Evolutionary conservation across 2,797 vertebrate species (phyloP).

Genomic region (Arctocebus calabarensis): DNA sequence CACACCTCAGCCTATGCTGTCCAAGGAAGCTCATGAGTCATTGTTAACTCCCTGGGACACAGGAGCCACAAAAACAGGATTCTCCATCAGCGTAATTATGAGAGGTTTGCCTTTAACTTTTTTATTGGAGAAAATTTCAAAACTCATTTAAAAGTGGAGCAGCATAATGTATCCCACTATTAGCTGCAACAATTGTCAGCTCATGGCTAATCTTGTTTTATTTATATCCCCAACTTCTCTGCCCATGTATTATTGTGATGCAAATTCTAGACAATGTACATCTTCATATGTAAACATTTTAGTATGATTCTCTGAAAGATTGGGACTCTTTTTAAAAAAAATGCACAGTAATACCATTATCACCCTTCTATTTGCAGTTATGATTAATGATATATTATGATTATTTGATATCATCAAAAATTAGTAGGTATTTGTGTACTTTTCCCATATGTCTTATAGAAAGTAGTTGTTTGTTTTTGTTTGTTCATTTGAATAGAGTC

Average conservation of each 20-base stretch:
- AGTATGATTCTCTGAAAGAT: not conserved
- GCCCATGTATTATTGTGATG: not conserved
- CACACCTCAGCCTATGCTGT: not conserved
- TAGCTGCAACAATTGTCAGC: not conserved
- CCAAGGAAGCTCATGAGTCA: not conserved
- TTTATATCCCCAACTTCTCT: not conserved
- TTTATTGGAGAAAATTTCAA: not conserved
- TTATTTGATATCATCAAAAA: not conserved
- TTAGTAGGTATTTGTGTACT: not conserved
- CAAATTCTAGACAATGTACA: not conserved
- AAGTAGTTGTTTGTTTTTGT: not conserved
- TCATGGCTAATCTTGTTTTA: not conserved
- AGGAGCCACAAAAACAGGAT: not conserved
- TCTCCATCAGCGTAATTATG: not conserved
- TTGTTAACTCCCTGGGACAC: not conserved
- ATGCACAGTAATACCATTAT: not conserved
- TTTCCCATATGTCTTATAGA: slow-evolving; percentile 7
- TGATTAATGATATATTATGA: not conserved
- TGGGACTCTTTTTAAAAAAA: not conserved
- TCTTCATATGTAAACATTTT: not conserved
- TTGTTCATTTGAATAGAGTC: slow-evolving; percentile 23
- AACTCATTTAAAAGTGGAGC: not conserved
- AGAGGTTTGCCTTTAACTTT: not conserved
- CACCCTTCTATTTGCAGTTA: slow-evolving; percentile 29
- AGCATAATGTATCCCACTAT: not conserved